A percentile compares a stretch with the other conserved stretches of the same genome.
phyloP scores from a whole-genome alignment of 1,140 invertebrate species.

The Linepithema humile region DNA sequence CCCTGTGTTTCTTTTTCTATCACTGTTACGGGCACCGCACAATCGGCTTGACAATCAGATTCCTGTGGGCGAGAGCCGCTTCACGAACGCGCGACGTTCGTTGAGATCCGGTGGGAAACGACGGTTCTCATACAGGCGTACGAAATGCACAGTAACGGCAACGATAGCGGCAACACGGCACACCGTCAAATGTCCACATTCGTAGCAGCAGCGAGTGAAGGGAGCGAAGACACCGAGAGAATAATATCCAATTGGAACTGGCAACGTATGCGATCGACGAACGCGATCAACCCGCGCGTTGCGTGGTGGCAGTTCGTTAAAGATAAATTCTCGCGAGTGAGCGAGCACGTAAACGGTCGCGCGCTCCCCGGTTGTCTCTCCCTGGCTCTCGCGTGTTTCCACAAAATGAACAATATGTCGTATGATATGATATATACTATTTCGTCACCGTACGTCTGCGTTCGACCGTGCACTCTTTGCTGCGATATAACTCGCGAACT shows the following conservation, averaged over 20 bases:
- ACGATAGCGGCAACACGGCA: constrained; percentile 26
- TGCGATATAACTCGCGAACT: too few relatives aligned
- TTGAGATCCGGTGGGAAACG: constrained; percentile 36
- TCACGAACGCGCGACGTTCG: constrained; percentile 60
- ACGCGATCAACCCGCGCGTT: background rate
- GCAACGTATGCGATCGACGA: background rate
- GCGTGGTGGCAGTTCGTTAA: too few relatives aligned
- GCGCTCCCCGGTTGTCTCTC: too few relatives aligned
- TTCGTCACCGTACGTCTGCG: too few relatives aligned
- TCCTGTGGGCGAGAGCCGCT: constrained; percentile 33
- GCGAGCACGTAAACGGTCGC: too few relatives aligned
- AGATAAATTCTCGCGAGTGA: too few relatives aligned
- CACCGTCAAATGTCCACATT: constrained; percentile 68
- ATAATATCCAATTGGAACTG: background rate
- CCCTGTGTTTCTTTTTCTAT: background rate
- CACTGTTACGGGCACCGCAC: constrained; percentile 1
- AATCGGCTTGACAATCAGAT: constrained; percentile 40
- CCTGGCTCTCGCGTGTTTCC: too few relatives aligned
- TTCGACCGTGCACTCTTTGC: too few relatives aligned
- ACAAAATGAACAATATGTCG: too few relatives aligned
- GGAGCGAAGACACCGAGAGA: background rate
- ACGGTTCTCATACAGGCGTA: constrained; percentile 39
- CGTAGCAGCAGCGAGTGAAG: constrained; percentile 47
- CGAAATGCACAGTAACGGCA: constrained; percentile 66
- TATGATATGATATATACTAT: too few relatives aligned